These are phyloP conservation scores for Catostylus mosaicus DNA, from an alignment of 30 jellyfish, hydroid and myxozoan species.

Conservation along the genomic window DNA sequence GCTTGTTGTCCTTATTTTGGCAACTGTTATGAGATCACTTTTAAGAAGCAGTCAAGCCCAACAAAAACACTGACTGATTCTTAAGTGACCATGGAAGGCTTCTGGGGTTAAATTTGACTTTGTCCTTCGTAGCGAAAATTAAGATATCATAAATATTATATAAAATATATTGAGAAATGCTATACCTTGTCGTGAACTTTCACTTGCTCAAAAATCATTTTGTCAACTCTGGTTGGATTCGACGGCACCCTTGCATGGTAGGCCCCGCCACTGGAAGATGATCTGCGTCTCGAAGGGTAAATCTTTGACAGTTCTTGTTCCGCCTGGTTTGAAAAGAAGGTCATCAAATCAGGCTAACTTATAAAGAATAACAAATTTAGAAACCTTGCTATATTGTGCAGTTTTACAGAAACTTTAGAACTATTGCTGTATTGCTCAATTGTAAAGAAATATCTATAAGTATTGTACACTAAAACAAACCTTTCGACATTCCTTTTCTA, in stretches of 20 bases:
- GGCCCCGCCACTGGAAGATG: constrained; percentile 73
- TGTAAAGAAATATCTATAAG: neutral
- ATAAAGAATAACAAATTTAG: neutral
- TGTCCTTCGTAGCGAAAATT: no score
- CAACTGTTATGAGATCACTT: no score
- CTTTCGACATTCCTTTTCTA: constrained; percentile 94
- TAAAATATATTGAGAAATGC: no score
- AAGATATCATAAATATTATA: no score
- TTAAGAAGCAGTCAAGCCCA: no score
- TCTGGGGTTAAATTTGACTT: no score
- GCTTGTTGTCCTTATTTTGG: no score
- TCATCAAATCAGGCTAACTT: neutral
- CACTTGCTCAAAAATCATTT: constrained; percentile 82
- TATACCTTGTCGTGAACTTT: constrained; percentile 93
- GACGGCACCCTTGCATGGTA: constrained; percentile 72
- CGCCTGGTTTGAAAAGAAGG: constrained; percentile 54
- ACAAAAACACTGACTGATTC: no score
- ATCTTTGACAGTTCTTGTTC: constrained; percentile 81
- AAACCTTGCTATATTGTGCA: no score
- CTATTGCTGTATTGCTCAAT: no score
- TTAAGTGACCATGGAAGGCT: no score
- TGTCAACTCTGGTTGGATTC: constrained; percentile 95
- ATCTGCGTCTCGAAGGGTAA: constrained; percentile 76
- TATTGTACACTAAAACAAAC: constrained; percentile 19
- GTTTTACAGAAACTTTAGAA: no score